phyloP scores from a whole-genome alignment of 2,113 vertebrate species.

The Leptosomus discolor region DNA sequence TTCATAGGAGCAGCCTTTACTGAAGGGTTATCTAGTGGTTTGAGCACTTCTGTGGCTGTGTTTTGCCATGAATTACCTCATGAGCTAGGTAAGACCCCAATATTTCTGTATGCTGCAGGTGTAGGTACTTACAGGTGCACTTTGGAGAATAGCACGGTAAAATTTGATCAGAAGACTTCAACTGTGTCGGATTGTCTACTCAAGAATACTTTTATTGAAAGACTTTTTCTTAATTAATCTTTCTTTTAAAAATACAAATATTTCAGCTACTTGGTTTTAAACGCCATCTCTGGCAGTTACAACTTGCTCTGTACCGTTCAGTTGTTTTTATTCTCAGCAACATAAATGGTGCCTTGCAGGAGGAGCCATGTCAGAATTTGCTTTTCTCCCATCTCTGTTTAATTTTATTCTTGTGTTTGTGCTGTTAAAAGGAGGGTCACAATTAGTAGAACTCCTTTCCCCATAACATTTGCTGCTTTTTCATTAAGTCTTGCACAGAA shows the following conservation, averaged over 20 bases:
- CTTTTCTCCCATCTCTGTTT: neutral
- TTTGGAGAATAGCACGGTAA: neutral
- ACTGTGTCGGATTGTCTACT: neutral
- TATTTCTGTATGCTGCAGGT: neutral
- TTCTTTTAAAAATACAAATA: neutral
- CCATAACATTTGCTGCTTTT: neutral
- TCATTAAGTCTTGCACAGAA: neutral
- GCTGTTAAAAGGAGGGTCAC: neutral
- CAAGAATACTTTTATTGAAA: neutral
- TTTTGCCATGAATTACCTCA: slow-evolving; percentile 98
- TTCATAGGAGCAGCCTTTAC: slow-evolving; percentile 91
- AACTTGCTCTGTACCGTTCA: neutral
- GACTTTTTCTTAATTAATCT: neutral
- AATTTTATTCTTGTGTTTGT: neutral
- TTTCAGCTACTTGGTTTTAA: neutral
- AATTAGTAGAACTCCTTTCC: neutral
- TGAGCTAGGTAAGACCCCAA: slow-evolving; percentile 84
- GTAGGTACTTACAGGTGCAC: neutral
- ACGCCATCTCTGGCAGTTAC: neutral
- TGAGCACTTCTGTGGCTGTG: slow-evolving; percentile 96
- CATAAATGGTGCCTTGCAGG: neutral
- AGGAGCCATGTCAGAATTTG: neutral
- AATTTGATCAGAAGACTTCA: neutral
- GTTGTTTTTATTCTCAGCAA: neutral
- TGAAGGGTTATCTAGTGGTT: slow-evolving; percentile 91